Conservation (phyloP, 2,113 vertebrate species). For the Pongo pygmaeus region DNA sequence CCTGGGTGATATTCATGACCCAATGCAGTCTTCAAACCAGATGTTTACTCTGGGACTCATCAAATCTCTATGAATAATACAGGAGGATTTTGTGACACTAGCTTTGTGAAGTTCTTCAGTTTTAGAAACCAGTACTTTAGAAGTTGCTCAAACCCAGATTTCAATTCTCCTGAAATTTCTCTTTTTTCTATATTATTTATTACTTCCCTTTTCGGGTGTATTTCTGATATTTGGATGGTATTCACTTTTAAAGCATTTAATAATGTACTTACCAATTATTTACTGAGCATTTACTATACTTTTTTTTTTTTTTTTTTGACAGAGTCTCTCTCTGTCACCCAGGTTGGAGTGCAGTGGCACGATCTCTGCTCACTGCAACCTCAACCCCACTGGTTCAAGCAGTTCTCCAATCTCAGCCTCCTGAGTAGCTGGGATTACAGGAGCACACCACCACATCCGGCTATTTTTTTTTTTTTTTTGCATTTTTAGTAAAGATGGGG, state of each 20-base stretch:
- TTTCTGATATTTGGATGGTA: neutral
- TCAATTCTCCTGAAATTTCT: neutral
- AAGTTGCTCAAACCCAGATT: neutral
- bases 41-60: neutral
- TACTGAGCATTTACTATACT: neutral
- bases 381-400: no score
- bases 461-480: no score
- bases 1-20: neutral
- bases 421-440: no score
- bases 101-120: neutral
- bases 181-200: neutral
- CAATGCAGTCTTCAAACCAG: neutral
- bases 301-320: no score
- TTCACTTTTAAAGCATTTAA: neutral
- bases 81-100: neutral
- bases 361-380: no score
- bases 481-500: no score
- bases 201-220: neutral
- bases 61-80: neutral
- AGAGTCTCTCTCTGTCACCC: no score
- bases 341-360: no score
- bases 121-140: slow-evolving; percentile 13
- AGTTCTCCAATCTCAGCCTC: no score
- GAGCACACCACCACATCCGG: fast-evolving
- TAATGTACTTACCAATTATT: neutral